Percentiles rank a stretch among this genome's conserved stretches.
Conservation (phyloP, 2,113 vertebrate species). For the Cephalopterus ornatus region DNA sequence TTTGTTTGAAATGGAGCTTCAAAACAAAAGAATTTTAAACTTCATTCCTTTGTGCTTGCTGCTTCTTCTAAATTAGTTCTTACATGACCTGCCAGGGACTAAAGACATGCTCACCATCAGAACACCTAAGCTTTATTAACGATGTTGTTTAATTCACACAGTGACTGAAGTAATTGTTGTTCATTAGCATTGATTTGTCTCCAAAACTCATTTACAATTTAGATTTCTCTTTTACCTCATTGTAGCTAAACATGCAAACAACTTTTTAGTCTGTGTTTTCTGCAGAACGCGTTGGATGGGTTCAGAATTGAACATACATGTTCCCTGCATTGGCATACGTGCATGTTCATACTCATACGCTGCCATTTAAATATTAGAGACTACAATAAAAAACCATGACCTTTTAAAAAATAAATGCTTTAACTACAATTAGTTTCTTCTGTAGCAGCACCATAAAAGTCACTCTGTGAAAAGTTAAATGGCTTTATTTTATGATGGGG, state of each 20-base stretch:
- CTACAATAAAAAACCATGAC: not conserved
- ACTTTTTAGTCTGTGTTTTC: not conserved
- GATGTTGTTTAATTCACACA: slow-evolving; percentile 62
- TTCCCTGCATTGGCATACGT: not conserved
- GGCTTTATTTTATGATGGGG: slow-evolving; percentile 52
- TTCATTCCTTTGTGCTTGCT: slow-evolving; percentile 51
- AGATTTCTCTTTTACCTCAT: slow-evolving; percentile 39
- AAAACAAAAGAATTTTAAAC: slow-evolving; percentile 53
- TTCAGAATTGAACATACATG: not conserved
- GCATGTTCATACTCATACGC: not conserved
- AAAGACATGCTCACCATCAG: slow-evolving; percentile 32
- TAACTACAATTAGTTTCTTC: slow-evolving; percentile 50
- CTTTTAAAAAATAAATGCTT: slow-evolving; percentile 47
- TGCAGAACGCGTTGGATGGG: not conserved
- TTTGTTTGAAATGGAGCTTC: slow-evolving; percentile 78
- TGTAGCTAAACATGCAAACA: slow-evolving; percentile 34
- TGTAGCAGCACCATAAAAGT: slow-evolving; percentile 58
- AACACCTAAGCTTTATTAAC: slow-evolving; percentile 54
- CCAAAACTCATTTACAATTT: slow-evolving; percentile 60
- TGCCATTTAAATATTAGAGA: slow-evolving; percentile 26
- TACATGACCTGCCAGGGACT: slow-evolving; percentile 19
- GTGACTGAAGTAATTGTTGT: slow-evolving; percentile 65
- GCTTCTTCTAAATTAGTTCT: slow-evolving; percentile 40
- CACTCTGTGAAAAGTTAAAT: slow-evolving; percentile 54
- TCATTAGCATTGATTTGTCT: slow-evolving; percentile 62